Conservation (phyloP, 1,140 invertebrate species). For the Magallana ariakensis region DNA sequence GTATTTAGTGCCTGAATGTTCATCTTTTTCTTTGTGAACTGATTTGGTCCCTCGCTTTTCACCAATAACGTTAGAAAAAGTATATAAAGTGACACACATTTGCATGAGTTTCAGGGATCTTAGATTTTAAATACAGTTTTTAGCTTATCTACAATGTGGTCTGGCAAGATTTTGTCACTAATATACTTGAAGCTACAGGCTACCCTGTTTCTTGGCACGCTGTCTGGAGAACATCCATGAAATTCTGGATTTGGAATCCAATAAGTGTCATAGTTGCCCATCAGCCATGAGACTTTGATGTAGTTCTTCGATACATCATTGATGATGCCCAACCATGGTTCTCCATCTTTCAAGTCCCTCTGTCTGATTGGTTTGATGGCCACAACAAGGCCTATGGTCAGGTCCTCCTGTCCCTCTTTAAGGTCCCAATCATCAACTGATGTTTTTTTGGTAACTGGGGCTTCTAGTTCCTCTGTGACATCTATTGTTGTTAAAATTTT, state of each 20-base stretch:
- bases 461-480: not conserved
- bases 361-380: slow-evolving; percentile 5
- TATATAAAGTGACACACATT: not conserved
- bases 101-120: not conserved
- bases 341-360: not conserved
- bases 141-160: not conserved
- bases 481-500: not conserved
- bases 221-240: not conserved
- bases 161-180: not conserved
- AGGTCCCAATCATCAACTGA: not conserved
- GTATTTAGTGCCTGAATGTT: too few species aligned
- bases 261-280: not conserved
- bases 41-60: not conserved
- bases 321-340: not conserved
- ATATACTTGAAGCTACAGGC: not conserved
- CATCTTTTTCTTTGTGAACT: too few species aligned
- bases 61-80: not conserved
- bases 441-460: not conserved
- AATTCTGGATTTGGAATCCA: not conserved
- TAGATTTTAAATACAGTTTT: not conserved
- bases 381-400: not conserved
- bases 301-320: not conserved
- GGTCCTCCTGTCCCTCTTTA: not conserved
- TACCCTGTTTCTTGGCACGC: not conserved
- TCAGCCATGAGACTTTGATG: not conserved